A percentile compares a stretch with the other conserved stretches of the same genome.
Conservation (phyloP, 2,797 vertebrate species). For the Mus caroli region DNA sequence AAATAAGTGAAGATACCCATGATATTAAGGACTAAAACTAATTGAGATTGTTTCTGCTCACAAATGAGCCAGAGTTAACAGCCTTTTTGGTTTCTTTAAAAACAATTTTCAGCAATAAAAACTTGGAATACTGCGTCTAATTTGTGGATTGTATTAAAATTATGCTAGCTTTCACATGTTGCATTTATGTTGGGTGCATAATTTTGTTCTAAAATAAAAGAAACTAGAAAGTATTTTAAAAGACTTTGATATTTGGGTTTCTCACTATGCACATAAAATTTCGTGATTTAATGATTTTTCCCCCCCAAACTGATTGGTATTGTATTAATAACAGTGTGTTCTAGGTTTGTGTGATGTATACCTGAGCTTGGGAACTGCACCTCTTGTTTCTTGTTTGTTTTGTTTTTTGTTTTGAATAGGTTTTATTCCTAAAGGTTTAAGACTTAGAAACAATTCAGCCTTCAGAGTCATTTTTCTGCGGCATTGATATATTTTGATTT, state of each 20-base stretch:
- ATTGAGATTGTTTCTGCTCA: neutral
- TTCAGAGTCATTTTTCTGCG: neutral
- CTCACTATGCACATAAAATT: constrained; percentile 39
- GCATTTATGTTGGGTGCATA: neutral
- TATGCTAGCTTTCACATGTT: constrained; percentile 34
- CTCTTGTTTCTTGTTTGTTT: neutral
- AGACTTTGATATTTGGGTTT: constrained; percentile 28
- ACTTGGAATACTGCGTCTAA: neutral
- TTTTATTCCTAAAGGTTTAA: constrained; percentile 31
- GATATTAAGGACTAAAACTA: neutral
- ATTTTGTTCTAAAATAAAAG: constrained; percentile 52
- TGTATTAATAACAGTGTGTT: neutral
- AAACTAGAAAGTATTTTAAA: neutral
- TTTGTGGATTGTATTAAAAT: constrained; percentile 33
- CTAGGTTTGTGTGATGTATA: neutral
- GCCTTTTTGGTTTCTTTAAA: neutral
- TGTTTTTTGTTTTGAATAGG: neutral
- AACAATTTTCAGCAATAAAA: neutral
- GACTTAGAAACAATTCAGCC: neutral
- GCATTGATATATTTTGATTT: neutral
- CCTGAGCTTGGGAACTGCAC: neutral
- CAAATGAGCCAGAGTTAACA: neutral
- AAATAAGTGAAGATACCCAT: neutral
- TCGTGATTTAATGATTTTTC: constrained; percentile 30
- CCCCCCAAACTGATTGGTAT: neutral